Percentiles rank a stretch among this genome's conserved stretches.
These are phyloP conservation scores for Lydus trimaculatus DNA, from an alignment of 2,888 invertebrate species.

Conservation along the genomic window DNA sequence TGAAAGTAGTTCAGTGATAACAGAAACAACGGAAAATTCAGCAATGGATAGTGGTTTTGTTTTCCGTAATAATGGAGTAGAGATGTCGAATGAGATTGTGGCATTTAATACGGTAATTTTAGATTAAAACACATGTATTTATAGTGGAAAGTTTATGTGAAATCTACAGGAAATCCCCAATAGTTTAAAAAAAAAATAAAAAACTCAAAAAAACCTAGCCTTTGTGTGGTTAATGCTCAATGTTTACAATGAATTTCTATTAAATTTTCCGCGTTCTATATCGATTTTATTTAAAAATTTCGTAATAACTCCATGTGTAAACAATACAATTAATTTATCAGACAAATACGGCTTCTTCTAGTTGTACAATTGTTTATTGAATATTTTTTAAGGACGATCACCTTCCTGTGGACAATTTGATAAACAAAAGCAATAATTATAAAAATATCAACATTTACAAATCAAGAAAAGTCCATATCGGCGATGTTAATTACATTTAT, in stretches of 20 bases:
- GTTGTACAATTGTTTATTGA: not conserved
- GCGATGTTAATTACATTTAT: slow-evolving; percentile 62
- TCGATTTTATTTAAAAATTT: not conserved
- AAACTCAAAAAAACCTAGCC: not conserved
- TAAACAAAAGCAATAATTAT: slow-evolving; percentile 20
- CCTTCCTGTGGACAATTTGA: not conserved
- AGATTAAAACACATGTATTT: slow-evolving; percentile 1
- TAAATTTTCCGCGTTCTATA: not conserved
- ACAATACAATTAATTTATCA: not conserved
- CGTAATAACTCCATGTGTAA: not conserved
- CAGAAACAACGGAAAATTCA: slow-evolving; percentile 31
- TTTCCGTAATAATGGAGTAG: slow-evolving; percentile 24
- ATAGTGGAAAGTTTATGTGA: not conserved
- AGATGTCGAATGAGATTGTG: slow-evolving; percentile 8
- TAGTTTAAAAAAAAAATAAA: not conserved
- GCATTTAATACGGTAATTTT: slow-evolving; percentile 8
- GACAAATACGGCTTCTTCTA: not conserved
- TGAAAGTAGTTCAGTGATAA: slow-evolving; percentile 17
- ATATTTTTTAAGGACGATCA: not conserved
- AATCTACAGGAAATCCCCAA: not conserved
- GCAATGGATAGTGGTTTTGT: slow-evolving; percentile 35
- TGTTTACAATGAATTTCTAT: not conserved
- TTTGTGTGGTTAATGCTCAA: not conserved
- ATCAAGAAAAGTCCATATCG: slow-evolving; percentile 61
- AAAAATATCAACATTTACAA: slow-evolving; percentile 54